These are phyloP conservation scores for Microctenopoma stevenorrisi DNA, from an alignment of 2,797 vertebrate species.

Conservation along the genomic window DNA sequence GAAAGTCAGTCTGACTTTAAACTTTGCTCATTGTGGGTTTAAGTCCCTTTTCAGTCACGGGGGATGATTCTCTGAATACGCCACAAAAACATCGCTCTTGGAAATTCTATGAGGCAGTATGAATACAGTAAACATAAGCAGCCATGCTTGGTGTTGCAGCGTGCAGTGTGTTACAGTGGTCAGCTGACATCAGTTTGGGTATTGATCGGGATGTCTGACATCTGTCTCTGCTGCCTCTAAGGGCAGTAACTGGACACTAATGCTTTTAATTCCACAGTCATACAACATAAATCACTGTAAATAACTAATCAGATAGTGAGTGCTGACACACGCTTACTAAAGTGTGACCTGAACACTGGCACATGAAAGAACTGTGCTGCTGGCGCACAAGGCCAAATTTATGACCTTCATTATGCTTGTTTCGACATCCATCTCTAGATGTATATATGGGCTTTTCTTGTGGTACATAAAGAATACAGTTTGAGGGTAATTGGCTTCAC, in stretches of 20 bases:
- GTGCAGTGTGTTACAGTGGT: background rate
- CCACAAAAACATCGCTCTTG: too few species aligned
- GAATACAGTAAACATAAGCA: background rate
- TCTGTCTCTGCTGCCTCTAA: background rate
- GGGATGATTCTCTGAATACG: background rate
- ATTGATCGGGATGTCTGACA: conserved; percentile 6
- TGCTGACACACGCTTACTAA: background rate
- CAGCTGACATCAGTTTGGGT: background rate
- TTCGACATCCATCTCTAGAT: conserved; percentile 18
- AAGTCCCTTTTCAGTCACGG: background rate
- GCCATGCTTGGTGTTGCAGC: background rate
- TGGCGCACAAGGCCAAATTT: background rate
- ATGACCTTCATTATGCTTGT: background rate
- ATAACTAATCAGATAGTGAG: conserved; percentile 19
- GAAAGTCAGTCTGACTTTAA: background rate
- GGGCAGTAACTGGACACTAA: conserved; percentile 5
- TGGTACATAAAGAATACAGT: conserved; percentile 25
- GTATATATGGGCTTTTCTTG: background rate
- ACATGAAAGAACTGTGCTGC: background rate
- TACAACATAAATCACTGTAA: conserved; percentile 9
- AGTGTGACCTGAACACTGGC: background rate
- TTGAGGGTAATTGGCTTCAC: conserved; percentile 55
- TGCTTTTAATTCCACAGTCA: conserved; percentile 9
- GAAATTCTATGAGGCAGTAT: background rate
- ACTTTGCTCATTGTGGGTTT: background rate